Evolutionary conservation across 2,888 invertebrate genomes (phyloP), one percentile per base, ranked within the genome.

Genomic region (Athalia circularis): DNA sequence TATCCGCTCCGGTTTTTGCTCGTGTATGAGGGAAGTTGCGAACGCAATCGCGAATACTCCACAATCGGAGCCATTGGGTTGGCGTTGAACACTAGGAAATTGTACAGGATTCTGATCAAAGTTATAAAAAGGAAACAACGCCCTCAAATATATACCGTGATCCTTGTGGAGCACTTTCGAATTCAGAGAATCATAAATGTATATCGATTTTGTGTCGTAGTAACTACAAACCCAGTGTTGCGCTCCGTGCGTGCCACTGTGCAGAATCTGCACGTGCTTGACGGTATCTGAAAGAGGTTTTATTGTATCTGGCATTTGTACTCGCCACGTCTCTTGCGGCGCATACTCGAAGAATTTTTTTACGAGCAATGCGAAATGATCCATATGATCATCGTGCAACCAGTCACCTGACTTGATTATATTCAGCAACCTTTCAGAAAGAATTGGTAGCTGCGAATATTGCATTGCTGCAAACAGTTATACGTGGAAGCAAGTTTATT

Each of bases 181-280:
- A 80, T 77, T 29, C 29, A 29, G 0, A 29, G 29, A 29, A 29
- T 29, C 29, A 29, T 29, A 29, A 1, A 29, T 29, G 43, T 45
- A 76, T 5, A 80, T 78, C 54, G 72, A 59, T 13, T 75, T 62
- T 0, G 65, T 29, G 52, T 81, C 79, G 62, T 77, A 80, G 79
- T 57, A 80, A 48, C 72, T 75, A 29, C 43, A 64, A 6, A 43
- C 29, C 64, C 64, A 43, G 43, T 64, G 2, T 11, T 6, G 13
- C 45, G 64, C 29, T 11, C 7, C 7, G 0, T 2, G 29, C 7
- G n/a, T 48, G 15, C 48, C 79, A 29, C 29, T 29, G 29, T 29
- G 29, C 29, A 29, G 29, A 29, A 29, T 29, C 2, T 29, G 29
- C 74, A 81, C 74, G 52, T 82, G 80, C 70, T 77, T 62, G 48